Evolutionary conservation across 64 coral and sea anemone genomes (phyloP).

Genomic region (Pachyseris speciosa): DNA sequence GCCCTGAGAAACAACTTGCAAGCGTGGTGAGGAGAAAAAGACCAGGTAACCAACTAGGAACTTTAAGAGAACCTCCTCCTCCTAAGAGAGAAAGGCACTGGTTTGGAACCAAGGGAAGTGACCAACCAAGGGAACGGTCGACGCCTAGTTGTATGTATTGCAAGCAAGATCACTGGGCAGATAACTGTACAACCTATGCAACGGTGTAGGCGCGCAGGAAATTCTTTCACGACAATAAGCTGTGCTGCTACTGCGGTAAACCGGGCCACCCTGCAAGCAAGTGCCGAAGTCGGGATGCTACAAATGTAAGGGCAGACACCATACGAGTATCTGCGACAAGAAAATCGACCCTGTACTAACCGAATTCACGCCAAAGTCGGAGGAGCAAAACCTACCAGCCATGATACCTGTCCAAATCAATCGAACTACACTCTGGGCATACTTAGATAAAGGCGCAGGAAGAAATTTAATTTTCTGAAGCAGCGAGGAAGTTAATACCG

Average conservation of each 20-base stretch:
- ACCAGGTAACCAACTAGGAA: slow-evolving; percentile 30
- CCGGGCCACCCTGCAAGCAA: neutral
- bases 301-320: slow-evolving; percentile 64
- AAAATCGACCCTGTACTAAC: slow-evolving; percentile 9
- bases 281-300: slow-evolving; percentile 54
- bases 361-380: slow-evolving; percentile 26
- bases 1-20: slow-evolving; percentile 44
- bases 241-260: slow-evolving; percentile 30
- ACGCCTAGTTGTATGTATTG: neutral
- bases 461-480: slow-evolving; percentile 68
- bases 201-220: too few relatives aligned
- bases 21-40: slow-evolving; percentile 72
- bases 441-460: slow-evolving; percentile 59
- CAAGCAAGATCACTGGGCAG: too few relatives aligned
- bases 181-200: too few relatives aligned
- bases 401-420: slow-evolving; percentile 46
- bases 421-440: slow-evolving; percentile 41
- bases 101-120: too few relatives aligned
- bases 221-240: too few relatives aligned
- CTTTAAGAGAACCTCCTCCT: neutral
- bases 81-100: slow-evolving; percentile 67
- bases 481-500: slow-evolving; percentile 33
- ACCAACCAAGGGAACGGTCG: slow-evolving; percentile 32
- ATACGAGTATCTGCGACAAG: slow-evolving; percentile 58
- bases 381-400: slow-evolving; percentile 23